Percentiles rank a stretch among this genome's conserved stretches.
These are phyloP conservation scores for Rhamnusium bicolor DNA, from an alignment of 2,888 invertebrate genomes.

Conservation along the genomic window DNA sequence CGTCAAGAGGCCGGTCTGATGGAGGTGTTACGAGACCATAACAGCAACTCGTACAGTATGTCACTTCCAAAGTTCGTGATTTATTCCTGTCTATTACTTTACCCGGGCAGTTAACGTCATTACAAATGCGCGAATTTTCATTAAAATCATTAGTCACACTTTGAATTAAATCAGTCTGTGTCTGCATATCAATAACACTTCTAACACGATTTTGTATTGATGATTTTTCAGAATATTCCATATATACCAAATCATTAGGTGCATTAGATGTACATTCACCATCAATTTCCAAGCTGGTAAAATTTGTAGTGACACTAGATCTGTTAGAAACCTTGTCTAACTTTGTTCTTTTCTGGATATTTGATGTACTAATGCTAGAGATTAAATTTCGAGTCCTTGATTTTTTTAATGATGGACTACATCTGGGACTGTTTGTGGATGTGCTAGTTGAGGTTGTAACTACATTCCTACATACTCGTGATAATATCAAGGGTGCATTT, in stretches of 20 bases:
- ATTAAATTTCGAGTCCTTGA: not conserved
- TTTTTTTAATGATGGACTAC: not conserved
- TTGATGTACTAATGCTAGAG: not conserved
- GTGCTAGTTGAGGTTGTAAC: not conserved
- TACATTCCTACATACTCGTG: not conserved
- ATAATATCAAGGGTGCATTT: not conserved
- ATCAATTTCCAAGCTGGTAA: not conserved
- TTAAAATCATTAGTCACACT: too few relatives aligned
- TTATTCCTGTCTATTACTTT: not conserved
- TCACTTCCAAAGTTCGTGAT: too few relatives aligned
- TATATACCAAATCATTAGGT: not conserved
- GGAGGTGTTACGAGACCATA: slow-evolving; percentile 52
- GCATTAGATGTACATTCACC: not conserved
- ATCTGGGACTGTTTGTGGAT: not conserved
- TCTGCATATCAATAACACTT: not conserved
- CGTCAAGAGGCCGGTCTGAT: slow-evolving; percentile 46
- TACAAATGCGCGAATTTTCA: too few relatives aligned
- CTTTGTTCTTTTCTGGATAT: not conserved
- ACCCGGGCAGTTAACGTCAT: too few relatives aligned
- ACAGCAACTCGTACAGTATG: too few relatives aligned
- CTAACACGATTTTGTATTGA: not conserved
- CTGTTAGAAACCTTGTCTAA: not conserved
- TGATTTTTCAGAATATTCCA: not conserved
- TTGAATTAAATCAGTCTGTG: slow-evolving; percentile 14
- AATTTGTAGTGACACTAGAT: not conserved